phyloP scores from a whole-genome alignment of 2,888 invertebrate species.

The Dryomyza anilis region DNA sequence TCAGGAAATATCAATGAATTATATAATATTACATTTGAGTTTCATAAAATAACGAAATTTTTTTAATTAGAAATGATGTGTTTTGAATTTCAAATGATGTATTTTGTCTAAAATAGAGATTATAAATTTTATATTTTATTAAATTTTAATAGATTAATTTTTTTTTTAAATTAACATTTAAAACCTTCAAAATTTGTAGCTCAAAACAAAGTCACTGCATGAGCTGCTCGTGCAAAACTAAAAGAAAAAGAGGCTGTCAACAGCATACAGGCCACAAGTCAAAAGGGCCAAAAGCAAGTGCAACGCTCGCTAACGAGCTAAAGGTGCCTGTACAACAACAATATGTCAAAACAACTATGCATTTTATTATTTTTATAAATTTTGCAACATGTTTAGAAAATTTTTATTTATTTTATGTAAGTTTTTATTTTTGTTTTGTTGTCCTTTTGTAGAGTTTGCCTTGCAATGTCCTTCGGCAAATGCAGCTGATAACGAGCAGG shows the following conservation, averaged over 20 bases:
- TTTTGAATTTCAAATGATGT: no score
- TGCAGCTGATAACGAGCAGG: constrained; percentile 3
- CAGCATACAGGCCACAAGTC: background rate
- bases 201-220: no score
- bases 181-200: no score
- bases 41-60: no score
- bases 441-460: background rate
- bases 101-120: no score
- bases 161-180: no score
- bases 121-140: no score
- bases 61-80: no score
- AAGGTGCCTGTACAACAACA: constrained; percentile 3
- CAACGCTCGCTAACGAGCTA: background rate
- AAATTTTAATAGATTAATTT: no score
- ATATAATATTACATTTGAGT: no score
- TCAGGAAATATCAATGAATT: no score
- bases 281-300: background rate
- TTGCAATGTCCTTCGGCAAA: background rate
- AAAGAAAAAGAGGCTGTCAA: background rate
- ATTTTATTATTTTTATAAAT: background rate
- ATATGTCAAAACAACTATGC: background rate
- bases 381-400: background rate
- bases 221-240: no score
- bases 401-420: background rate
- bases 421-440: background rate